Evolutionary conservation across 2,888 invertebrate species (phyloP), one percentile per base, ranked within the genome.

Genomic region (Cheilosia vernalis): DNA sequence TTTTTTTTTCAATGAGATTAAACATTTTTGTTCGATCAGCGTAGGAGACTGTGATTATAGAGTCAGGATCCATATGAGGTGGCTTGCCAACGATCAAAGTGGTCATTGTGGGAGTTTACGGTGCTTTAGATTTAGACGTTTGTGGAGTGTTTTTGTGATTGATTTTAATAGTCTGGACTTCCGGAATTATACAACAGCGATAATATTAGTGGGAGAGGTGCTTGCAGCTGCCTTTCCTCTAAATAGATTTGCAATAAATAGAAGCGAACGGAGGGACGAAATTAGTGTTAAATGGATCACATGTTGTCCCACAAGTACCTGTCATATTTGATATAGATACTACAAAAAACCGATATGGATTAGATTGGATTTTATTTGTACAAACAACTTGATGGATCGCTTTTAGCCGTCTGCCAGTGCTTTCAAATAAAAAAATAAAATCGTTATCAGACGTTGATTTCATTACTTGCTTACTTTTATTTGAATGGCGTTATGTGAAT

Each of bases 21-120:
- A n/a, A n/a, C n/a, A 10, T 17, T 60, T 10, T 4, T n/a, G 40
- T 42, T 42, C 17, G 40, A 42, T 58, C 17, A 47, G 63, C 63
- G 63, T 47, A 49, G 63, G 63, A 61, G 44, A 19, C 17, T n/a
- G 44, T 6, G n/a, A 21, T 40, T n/a, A 40, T 44, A 19, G 37
- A 19, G 40, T n/a, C 19, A 19, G 27, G n/a, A 60, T 24, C 21
- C 60, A 44, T 15, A 42, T 60, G 21, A 58, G 27, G 42, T 17
- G 17, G 42, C 13, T 42, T 27, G 27, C 13, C 30, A 13, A 19
- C 30, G 13, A 9, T 17, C 17, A 9, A 44, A 30, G 5, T 49
- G 13, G 30, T 10, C 13, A 47, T 7, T 63, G 63, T 33, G 44
- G 47, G 27, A 15, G 42, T 60, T 24, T 27, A 27, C 27, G 42